Base-by-base conservation (phyloP, 2,113 vertebrate genomes). In the Alectura lathami region DNA sequence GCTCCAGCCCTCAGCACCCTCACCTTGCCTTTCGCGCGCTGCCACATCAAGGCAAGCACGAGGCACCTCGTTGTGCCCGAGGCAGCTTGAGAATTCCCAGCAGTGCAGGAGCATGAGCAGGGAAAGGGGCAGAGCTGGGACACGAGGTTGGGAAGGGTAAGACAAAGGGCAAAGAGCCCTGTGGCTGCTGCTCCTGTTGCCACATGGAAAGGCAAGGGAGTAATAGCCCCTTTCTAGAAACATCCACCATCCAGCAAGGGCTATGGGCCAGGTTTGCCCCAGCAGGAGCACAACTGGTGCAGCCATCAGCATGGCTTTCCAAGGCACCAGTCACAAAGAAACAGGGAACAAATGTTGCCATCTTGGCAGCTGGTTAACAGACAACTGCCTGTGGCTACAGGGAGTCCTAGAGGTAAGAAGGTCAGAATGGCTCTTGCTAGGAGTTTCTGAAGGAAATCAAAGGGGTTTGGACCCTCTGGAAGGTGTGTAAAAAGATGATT, bases 51-150 rank as follows among this genome's bases (percentile, higher is more conserved):
- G 91, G 73, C 2, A 2, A 88, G n/a, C 34, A 74, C 1, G 0
- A 8, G 42, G 20, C 56, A 72, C 34, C 42, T 90, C 64, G 88
- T 50, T 0, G 0, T 81, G 94, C 94, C 60, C 0, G 1, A 70
- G 86, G 95, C 83, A 6, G 64, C 60, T 72, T 34, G 9, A 83
- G 64, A 92, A 66, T 86, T 96, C 86, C 83, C 83, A 92, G 86
- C 6, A 10, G 72, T 23, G 60, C 73, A 87, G 74, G 30, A 85
- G 16, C 51, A 64, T 27, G 30, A 57, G 17, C 40, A 73, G 34
- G 48, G n/a, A 89, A 80, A 94, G 69, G 23, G 14, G 64, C 83
- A 96, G 73, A 88, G 26, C 67, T 50, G 23, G 69, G 26, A 47
- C 11, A 51, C 24, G 26, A 64, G 66, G 32, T 51, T 79, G 68